Base-by-base conservation (phyloP, 2,888 invertebrate species). In the Cerastis leucographa region DNA sequence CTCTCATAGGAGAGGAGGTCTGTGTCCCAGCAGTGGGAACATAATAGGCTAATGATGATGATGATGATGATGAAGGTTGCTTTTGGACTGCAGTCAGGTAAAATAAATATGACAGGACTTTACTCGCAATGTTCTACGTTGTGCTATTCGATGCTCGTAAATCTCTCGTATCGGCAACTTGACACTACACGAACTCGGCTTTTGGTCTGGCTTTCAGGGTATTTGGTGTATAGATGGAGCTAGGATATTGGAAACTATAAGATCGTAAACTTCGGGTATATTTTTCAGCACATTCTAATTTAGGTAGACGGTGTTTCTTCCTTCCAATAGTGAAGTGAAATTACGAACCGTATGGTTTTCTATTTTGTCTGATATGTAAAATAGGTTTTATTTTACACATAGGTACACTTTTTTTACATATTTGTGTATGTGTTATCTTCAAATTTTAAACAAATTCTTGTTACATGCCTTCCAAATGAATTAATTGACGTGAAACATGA, bases 61-160 rank as follows among this genome's bases (percentile, higher is more conserved):
- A n/a, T n/a, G n/a, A n/a, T n/a, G n/a, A n/a, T n/a, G n/a, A n/a
- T n/a, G n/a, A 64, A n/a, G 42, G 42, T n/a, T 64, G 42, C 0
- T 64, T 1, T 64, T 25, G 17, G 8, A 64, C n/a, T 64, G 35
- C 17, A n/a, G 4, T 17, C 42, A 64, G 64, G 42, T 40, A 64
- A n/a, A 42, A 42, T 1, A 64, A 64, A 42, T 42, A 17, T 64
- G n/a, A 64, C 8, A 42, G 14, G n/a, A 44, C 64, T n/a, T 14
- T 64, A 44, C 17, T 42, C 65, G 72, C 76, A 82, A 84, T 86
- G 65, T 78, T 69, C 73, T 83, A 79, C 85, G 76, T 65, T 64
- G 62, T 66, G 74, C 70, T 80, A 80, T 89, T 75, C 62, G 65
- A 69, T 11, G 66, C 72, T 81, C 89, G 79, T 87, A 87, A 87